These are phyloP conservation scores for Hylaeus volcanicus DNA, from an alignment of 1,140 invertebrate genomes.

Conservation along the genomic window DNA sequence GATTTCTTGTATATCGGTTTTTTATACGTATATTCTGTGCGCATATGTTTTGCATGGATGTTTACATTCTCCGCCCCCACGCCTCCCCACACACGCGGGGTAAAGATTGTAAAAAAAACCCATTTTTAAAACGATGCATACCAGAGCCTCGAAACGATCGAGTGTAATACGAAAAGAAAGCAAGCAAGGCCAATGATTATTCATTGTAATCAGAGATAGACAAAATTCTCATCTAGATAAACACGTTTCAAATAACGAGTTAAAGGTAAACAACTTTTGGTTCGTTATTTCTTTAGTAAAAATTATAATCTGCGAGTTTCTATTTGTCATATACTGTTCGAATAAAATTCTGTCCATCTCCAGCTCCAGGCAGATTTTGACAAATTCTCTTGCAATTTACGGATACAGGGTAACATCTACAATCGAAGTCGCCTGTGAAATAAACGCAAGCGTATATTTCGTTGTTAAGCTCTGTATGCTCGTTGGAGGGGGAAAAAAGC, in stretches of 20 bases:
- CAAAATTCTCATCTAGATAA: no score
- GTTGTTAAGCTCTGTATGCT: constrained; percentile 50
- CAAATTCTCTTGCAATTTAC: constrained; percentile 10
- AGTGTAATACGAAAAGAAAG: no score
- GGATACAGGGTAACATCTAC: constrained; percentile 34
- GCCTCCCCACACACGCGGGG: no score
- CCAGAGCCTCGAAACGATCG: not conserved
- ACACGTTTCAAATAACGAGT: no score
- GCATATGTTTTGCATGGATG: not conserved
- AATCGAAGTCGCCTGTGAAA: constrained; percentile 3
- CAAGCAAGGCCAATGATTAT: no score
- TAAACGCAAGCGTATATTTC: constrained; percentile 27
- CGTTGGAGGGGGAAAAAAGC: constrained; percentile 30
- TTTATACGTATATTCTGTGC: not conserved
- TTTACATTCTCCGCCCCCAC: not conserved
- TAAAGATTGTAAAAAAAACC: not conserved
- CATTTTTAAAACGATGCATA: not conserved
- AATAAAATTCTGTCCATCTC: no score
- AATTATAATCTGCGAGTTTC: no score
- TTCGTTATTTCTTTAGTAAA: no score
- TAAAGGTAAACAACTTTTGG: no score
- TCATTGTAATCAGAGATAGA: no score
- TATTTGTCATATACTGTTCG: no score
- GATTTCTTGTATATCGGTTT: not conserved
- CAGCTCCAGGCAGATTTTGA: not conserved